These are phyloP conservation scores for Limanda limanda DNA, from an alignment of 2,113 vertebrate species.

Conservation along the genomic window DNA sequence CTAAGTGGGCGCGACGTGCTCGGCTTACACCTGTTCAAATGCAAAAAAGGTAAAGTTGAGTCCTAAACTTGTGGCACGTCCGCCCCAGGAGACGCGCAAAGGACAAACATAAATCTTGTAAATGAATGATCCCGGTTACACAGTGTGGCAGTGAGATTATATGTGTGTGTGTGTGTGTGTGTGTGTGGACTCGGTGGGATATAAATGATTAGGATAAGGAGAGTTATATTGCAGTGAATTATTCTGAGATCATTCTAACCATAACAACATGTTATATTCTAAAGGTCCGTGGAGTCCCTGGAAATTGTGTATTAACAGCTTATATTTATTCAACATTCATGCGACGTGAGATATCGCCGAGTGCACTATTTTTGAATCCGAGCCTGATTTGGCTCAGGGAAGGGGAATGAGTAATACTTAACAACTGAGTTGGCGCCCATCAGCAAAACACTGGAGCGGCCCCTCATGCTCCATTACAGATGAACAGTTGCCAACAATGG, in stretches of 20 bases:
- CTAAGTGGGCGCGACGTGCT: slow-evolving; percentile 29
- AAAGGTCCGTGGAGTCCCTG: slow-evolving; percentile 11
- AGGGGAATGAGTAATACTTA: slow-evolving; percentile 32
- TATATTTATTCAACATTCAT: slow-evolving; percentile 32
- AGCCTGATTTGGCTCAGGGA: slow-evolving; percentile 26
- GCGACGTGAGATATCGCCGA: slow-evolving; percentile 14
- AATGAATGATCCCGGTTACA: slow-evolving; percentile 46
- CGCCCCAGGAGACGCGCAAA: slow-evolving; percentile 30
- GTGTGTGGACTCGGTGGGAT: not conserved
- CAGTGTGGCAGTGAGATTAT: not conserved
- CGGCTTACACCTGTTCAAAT: slow-evolving; percentile 20
- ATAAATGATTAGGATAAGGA: slow-evolving; percentile 21
- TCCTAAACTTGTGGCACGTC: slow-evolving; percentile 35
- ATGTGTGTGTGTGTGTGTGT: slow-evolving; percentile 5
- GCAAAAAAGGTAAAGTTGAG: slow-evolving; percentile 23
- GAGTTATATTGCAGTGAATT: slow-evolving; percentile 1
- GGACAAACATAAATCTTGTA: slow-evolving; percentile 57
- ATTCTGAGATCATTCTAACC: slow-evolving; percentile 17
- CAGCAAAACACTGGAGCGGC: slow-evolving; percentile 46
- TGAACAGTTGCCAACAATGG: slow-evolving; percentile 50
- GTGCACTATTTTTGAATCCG: slow-evolving; percentile 5
- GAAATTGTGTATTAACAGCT: slow-evolving; percentile 11
- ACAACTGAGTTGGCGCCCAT: slow-evolving; percentile 34
- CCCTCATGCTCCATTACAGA: slow-evolving; percentile 50
- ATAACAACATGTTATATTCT: slow-evolving; percentile 18